These are phyloP conservation scores for Apotomis betuletana DNA, from an alignment of 2,888 invertebrate species.

Conservation along the genomic window DNA sequence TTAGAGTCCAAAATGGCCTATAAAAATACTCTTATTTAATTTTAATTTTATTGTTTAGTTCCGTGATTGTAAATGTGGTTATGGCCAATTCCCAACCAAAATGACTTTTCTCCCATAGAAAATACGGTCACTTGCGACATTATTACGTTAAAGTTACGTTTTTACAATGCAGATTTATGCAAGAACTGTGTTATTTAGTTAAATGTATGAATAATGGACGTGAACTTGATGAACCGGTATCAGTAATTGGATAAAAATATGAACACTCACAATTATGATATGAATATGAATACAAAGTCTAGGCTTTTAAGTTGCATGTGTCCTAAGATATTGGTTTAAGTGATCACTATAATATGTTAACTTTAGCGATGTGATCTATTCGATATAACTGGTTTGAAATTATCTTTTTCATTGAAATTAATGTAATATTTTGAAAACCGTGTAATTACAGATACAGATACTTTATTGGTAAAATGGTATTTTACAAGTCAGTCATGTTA, in stretches of 20 bases:
- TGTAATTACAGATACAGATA: too few relatives aligned
- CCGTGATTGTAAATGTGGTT: background rate
- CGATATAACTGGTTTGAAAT: too few relatives aligned
- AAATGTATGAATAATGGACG: conserved; percentile 10
- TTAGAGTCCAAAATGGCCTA: too few relatives aligned
- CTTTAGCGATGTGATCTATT: too few relatives aligned
- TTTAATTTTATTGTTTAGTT: background rate
- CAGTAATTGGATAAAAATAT: conserved; percentile 1
- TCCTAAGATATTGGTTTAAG: too few relatives aligned
- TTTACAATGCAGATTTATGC: conserved; percentile 2
- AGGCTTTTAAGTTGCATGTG: too few relatives aligned
- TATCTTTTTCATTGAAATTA: too few relatives aligned
- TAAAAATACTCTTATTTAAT: background rate
- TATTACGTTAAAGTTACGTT: background rate
- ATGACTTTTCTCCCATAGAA: background rate
- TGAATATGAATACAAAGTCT: too few relatives aligned
- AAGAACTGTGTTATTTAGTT: conserved; percentile 7
- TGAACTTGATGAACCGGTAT: conserved; percentile 2
- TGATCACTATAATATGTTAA: too few relatives aligned
- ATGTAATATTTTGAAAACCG: too few relatives aligned
- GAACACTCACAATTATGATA: background rate
- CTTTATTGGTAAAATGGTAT: too few relatives aligned
- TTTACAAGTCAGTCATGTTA: too few relatives aligned
- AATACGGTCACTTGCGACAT: background rate
- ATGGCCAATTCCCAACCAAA: background rate